Percentiles rank a stretch among this genome's conserved stretches.
Conservation (phyloP, 92 coral and sea anemone genomes). For the Bergia puertoricense region DNA sequence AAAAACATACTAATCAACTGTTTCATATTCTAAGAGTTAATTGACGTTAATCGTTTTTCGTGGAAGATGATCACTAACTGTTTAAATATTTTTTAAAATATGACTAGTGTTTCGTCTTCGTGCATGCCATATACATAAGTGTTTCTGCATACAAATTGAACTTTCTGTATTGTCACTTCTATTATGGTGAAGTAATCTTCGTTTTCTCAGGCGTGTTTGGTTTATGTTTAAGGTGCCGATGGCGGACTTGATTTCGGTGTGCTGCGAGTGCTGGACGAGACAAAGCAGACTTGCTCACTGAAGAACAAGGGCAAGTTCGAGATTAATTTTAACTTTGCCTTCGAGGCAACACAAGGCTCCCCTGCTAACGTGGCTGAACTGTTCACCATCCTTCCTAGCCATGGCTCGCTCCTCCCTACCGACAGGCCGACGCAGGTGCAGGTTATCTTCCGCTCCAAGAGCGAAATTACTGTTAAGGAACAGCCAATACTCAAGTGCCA, state of each 20-base stretch:
- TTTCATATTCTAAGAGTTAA: not conserved
- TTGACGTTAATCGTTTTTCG: not conserved
- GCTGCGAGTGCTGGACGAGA: constrained; percentile 92
- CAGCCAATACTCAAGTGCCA: constrained; percentile 92
- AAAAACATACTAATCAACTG: not conserved
- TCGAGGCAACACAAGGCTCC: constrained; percentile 73
- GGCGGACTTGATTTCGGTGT: constrained; percentile 99
- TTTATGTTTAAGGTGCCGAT: constrained; percentile 77
- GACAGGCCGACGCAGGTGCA: constrained; percentile 97
- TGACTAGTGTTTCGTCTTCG: not conserved
- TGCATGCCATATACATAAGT: too few species aligned
- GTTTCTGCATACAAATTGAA: not conserved
- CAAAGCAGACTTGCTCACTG: constrained; percentile 91
- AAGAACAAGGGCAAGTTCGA: constrained; percentile 98
- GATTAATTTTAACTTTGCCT: constrained; percentile 90
- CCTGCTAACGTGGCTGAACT: constrained; percentile 75
- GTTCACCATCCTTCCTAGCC: constrained; percentile 88
- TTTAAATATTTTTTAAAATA: too few species aligned
- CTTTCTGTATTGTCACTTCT: not conserved
- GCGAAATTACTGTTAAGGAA: constrained; percentile 88
- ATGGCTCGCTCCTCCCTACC: constrained; percentile 90
- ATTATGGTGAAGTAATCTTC: not conserved
- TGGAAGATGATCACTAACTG: not conserved
- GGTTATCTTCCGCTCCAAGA: constrained; percentile 92
- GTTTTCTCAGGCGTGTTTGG: not conserved